Evolutionary conservation across 2,113 vertebrate genomes (phyloP), one percentile per base, ranked within the genome.

Genomic region (Paramisgurnus dabryanus): DNA sequence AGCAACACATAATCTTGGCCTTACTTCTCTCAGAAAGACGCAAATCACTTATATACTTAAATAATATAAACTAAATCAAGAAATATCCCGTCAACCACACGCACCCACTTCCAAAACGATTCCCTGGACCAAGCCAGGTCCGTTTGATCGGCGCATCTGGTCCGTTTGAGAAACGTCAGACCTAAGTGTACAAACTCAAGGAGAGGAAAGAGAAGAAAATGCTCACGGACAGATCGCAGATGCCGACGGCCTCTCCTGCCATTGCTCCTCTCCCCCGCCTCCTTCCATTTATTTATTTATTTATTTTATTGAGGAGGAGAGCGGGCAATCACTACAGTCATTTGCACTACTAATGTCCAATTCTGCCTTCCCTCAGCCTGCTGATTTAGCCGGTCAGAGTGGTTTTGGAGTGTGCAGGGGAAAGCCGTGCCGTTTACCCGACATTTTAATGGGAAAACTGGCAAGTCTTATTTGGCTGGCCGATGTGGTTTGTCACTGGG

Each of bases 291-390:
- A 92, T 91, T 93, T 92, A 92, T 91, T 93, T 92, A 91, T 93
- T 92, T 92, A 91, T 92, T 92, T 92, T 88, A 88, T 92, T 87
- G 89, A 76, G 58, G 92, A 92, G 91, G 87, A 93, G 92, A 91
- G 95, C 88, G 90, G 86, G 84, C 96, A 95, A 97, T 98, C 95
- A 96, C 91, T 11, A 76, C 95, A 96, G 96, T 98, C 95, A 99
- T 99, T 99, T 98, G 95, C 94, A 92, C 96, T 94, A 95, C 96
- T 99, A 98, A 99, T 99, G 97, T 97, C 94, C 97, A 98, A 99
- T 99, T 96, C 96, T 93, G 92, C 93, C 93, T 94, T 94, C 95
- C 94, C 96, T 97, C 96, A 96, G 95, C 95, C 95, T 87, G 91
- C 94, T 98, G 97, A 99, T 99, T 98, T 96, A 96, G 94, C 95